These are phyloP conservation scores for Allophyes oxyacanthae DNA, from an alignment of 2,888 invertebrate genomes.

Conservation along the genomic window DNA sequence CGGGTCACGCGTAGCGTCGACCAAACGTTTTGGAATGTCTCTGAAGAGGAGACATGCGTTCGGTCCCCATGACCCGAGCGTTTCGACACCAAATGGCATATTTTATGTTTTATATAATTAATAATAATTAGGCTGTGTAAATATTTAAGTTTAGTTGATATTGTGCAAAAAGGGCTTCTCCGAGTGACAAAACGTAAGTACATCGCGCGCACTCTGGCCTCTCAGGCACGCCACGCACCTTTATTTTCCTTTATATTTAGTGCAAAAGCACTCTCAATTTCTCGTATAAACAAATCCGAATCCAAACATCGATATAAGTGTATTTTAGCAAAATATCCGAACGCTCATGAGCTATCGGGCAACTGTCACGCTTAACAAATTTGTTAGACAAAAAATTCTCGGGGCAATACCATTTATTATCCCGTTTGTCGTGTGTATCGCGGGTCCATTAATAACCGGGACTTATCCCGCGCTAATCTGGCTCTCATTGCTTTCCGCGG, in stretches of 20 bases:
- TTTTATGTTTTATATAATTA: no score
- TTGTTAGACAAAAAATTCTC: conserved; percentile 61
- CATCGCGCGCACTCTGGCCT: no score
- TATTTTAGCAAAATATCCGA: conserved; percentile 42
- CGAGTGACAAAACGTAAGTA: no score
- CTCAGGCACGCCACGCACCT: no score
- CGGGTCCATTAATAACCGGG: conserved; percentile 87
- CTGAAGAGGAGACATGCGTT: no score
- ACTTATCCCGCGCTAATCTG: conserved; percentile 86
- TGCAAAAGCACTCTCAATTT: neutral
- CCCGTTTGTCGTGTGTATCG: conserved; percentile 83
- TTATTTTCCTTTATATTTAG: conserved; percentile 1
- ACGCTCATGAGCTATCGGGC: conserved; percentile 52
- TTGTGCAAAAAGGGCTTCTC: no score
- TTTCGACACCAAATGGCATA: no score
- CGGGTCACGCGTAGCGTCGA: no score
- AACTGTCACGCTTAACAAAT: conserved; percentile 57
- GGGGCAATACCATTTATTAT: conserved; percentile 79
- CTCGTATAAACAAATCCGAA: conserved; percentile 24
- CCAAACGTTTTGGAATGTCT: no score
- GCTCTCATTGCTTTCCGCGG: conserved; percentile 87
- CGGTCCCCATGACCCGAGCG: no score
- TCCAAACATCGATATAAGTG: neutral
- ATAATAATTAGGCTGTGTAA: no score
- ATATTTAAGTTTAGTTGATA: no score